Evolutionary conservation across 2,797 vertebrate species (phyloP), one percentile per base, ranked within the genome.

Genomic region (Agapornis canus): DNA sequence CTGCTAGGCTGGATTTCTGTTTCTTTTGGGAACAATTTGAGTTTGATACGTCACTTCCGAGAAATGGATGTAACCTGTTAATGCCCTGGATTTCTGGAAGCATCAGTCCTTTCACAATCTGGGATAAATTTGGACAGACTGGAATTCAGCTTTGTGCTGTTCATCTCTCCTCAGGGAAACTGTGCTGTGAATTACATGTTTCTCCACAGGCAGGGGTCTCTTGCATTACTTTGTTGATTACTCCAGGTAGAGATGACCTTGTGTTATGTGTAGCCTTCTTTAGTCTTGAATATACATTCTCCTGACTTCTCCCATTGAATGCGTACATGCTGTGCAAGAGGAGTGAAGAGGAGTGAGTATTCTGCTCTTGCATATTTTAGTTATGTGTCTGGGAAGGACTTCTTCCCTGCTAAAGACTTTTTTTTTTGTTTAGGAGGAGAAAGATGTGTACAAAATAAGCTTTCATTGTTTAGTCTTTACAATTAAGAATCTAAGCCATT

Each of bases 1-100:
- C 83, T 64, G 12, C n/a, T 87, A 18, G 39, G 16, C 23, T 84
- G 40, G 32, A 54, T 82, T 92, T 81, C 13, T 71, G 6, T 81
- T 82, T 80, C 42, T 85, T 86, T 78, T 63, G 27, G 49, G 40
- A 90, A 49, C 19, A 29, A 42, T 31, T 49, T n/a, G 37, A 57
- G 16, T 65, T 83, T 32, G 15, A 57, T 40, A 16, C 0, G 0
- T 82, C 11, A 10, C 52, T 52, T 89, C 11, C 18, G 35, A 71
- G 78, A 61, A 1, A 1, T 18, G 40, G 35, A 32, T 0, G 0
- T 68, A 60, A 49, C 43, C 7, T 77, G 2, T 32, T 48, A 82
- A 60, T 52, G 13, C 26, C 12, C 11, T 61, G 42, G 20, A 13
- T 82, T 90, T 86, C 40, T 66, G 81, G 43, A 89, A 73, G 31